A percentile compares a stretch with the other conserved stretches of the same genome.
Conservation (phyloP, 2,113 vertebrate genomes). For the Sylvia atricapilla region DNA sequence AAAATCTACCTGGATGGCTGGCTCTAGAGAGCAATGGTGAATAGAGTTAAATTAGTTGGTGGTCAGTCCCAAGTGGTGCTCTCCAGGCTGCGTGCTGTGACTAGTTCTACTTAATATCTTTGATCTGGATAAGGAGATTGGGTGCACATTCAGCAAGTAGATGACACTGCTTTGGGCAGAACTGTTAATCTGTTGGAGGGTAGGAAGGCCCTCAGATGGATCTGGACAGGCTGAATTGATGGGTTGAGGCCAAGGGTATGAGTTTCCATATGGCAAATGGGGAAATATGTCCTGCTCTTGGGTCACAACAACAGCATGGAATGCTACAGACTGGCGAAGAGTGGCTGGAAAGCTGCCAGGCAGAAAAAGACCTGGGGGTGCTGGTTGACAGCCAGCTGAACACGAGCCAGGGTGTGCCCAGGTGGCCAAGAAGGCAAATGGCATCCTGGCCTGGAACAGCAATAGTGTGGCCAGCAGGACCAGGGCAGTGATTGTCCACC, state of each 20-base stretch:
- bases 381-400: neutral
- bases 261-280: neutral
- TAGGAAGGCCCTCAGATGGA: neutral
- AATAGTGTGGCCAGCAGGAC: neutral
- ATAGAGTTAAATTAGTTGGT: neutral
- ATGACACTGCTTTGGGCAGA: neutral
- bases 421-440: neutral
- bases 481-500: too few species aligned
- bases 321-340: neutral
- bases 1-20: neutral
- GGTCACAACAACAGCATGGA: neutral
- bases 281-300: neutral
- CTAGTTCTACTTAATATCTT: neutral
- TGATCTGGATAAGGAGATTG: neutral
- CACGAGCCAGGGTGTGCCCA: neutral
- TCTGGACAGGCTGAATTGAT: neutral
- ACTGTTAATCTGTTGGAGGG: neutral
- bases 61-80: neutral
- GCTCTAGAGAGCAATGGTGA: neutral
- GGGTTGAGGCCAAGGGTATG: neutral
- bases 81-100: neutral
- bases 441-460: neutral
- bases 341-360: neutral
- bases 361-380: neutral
- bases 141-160: neutral